phyloP scores from a whole-genome alignment of 2,888 invertebrate genomes.

The Drosophila glabriapex region DNA sequence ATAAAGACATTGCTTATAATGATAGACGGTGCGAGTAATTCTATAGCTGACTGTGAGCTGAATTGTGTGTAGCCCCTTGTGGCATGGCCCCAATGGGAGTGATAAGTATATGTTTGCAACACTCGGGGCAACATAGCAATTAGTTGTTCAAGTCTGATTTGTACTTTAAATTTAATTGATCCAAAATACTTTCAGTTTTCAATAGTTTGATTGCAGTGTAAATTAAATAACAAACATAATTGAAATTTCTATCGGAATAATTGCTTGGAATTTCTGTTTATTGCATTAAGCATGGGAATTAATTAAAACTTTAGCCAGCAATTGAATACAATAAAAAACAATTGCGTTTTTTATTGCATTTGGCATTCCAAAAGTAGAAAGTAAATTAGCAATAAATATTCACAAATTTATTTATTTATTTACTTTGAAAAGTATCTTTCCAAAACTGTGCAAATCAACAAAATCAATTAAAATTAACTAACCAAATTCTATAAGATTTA shows the following conservation, averaged over 20 bases:
- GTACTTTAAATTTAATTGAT: neutral
- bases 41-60: neutral
- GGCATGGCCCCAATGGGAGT: constrained; percentile 25
- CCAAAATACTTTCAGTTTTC: neutral
- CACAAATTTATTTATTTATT: neutral
- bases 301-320: neutral
- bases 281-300: neutral
- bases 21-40: constrained; percentile 31
- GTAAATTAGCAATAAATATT: neutral
- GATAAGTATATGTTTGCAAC: constrained; percentile 33
- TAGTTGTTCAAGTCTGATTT: constrained; percentile 2
- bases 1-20: constrained; percentile 65
- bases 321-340: neutral
- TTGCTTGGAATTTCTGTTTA: neutral
- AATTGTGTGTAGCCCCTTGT: constrained; percentile 8
- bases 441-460: neutral
- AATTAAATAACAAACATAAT: neutral
- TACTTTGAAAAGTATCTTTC: neutral
- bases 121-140: constrained; percentile 16
- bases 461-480: neutral
- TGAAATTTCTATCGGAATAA: neutral
- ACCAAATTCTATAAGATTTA: neutral
- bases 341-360: neutral
- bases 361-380: neutral
- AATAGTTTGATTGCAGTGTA: neutral